Evolutionary conservation across 2,113 vertebrate species (phyloP), one percentile per base, ranked within the genome.

Genomic region (Pteronura brasiliensis): DNA sequence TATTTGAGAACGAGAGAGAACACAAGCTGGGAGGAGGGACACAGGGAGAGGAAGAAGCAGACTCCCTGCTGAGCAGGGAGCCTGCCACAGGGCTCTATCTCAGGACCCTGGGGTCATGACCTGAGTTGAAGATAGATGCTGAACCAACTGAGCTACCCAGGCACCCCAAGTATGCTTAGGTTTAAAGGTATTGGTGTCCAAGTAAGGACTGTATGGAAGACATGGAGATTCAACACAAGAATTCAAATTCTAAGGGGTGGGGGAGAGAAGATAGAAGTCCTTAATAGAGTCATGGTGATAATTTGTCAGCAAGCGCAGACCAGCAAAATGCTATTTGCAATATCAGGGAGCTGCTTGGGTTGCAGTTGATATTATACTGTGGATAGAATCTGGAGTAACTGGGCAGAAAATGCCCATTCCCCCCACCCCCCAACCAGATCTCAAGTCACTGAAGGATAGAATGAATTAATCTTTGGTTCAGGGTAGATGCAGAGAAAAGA

Each of bases 401-500:
- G 65, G 49, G 27, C 7, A 89, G 39, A 96, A 92, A 95, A 91
- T 87, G 52, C 23, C 18, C 42, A 14, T 71, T 85, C 80, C 74
- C 55, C 15, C 52, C 1, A n/a, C n/a, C n/a, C n/a, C 18, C 55
- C 18, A 1, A 6, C 65, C 34, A 63, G 63, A 80, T 92, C 49
- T 67, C 44, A 65, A 42, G 63, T 79, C 72, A 87, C 36, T 52
- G 81, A 83, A 72, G 74, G 72, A 88, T 42, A 61, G 65, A 83
- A n/a, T 34, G 34, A 81, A 87, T 92, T 83, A 83, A 81, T 87
- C 83, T 96, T 96, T 59, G 34, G 21, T 57, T 92, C 79, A 71
- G 55, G 44, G 42, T 72, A 84, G 67, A 93, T 42, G 42, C 36
- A 52, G 63, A 81, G 80, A 89, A 44, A 27, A 67, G 72, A 83